These are phyloP conservation scores for human (Homo sapiens) DNA, from an alignment of 2,113 vertebrate species.

Conservation along the genomic window DNA sequence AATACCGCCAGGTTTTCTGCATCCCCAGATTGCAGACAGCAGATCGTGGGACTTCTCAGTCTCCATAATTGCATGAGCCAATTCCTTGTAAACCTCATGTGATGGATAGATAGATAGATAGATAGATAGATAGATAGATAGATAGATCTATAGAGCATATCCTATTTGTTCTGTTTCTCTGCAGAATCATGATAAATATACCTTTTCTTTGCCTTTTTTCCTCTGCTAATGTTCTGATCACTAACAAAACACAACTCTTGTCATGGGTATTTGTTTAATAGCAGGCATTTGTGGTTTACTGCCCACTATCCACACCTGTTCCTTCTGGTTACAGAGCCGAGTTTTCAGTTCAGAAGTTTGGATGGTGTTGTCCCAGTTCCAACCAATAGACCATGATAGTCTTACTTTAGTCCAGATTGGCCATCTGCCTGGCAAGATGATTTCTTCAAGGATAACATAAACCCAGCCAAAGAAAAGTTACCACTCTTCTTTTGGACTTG, in stretches of 20 bases:
- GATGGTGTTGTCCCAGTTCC: neutral
- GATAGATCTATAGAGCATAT: neutral
- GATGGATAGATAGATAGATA: neutral
- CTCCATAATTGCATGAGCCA: neutral
- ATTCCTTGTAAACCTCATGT: neutral
- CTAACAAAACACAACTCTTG: neutral
- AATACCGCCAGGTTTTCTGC: neutral
- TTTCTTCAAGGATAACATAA: neutral
- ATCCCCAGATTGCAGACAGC: neutral
- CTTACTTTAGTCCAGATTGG: neutral
- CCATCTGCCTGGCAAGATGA: neutral
- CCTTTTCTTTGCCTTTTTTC: neutral
- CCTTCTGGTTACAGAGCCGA: neutral
- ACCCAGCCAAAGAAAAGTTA: neutral
- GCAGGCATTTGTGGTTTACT: neutral
- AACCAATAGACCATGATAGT: neutral
- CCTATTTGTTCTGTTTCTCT: neutral
- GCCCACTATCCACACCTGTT: neutral
- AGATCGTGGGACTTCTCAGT: neutral
- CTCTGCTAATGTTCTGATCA: neutral
- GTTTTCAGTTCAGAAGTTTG: neutral
- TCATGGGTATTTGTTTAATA: neutral
- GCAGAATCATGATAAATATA: neutral
- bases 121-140: neutral
- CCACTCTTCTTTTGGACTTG: neutral